Evolutionary conservation across 2,113 vertebrate species (phyloP).

Genomic region (Nymphicus hollandicus): DNA sequence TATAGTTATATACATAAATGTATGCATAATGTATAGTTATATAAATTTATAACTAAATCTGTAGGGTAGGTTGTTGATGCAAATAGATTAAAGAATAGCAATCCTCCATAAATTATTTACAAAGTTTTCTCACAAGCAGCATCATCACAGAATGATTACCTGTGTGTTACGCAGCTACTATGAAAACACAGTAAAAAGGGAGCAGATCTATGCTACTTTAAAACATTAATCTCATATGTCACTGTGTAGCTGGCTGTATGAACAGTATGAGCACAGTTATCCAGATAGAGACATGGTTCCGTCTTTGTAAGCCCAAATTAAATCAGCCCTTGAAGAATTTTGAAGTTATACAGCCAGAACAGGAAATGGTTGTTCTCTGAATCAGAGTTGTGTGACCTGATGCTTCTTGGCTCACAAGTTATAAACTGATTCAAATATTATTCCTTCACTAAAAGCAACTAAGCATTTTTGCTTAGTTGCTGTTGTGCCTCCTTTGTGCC

Average conservation of each 20-base stretch:
- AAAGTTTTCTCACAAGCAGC: not conserved
- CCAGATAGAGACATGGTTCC: not conserved
- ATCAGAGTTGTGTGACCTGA: not conserved
- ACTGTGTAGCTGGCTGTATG: not conserved
- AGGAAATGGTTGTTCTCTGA: not conserved
- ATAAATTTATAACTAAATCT: not conserved
- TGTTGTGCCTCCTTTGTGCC: not conserved
- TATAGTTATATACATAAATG: not conserved
- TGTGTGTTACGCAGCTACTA: not conserved
- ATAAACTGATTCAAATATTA: accelerated
- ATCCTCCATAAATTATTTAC: not conserved
- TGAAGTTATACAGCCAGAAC: not conserved
- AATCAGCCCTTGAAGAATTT: not conserved
- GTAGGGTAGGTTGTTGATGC: not conserved
- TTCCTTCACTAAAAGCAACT: not conserved
- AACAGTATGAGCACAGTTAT: not conserved
- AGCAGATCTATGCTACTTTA: not conserved
- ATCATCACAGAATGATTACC: not conserved
- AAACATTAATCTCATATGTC: not conserved
- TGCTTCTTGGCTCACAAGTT: not conserved
- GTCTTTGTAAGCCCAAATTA: not conserved
- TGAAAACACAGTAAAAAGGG: not conserved
- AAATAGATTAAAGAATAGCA: not conserved
- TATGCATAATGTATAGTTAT: not conserved
- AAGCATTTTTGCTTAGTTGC: not conserved